Base-by-base conservation (phyloP, 1,140 invertebrate species). In the Drosophila orena region DNA sequence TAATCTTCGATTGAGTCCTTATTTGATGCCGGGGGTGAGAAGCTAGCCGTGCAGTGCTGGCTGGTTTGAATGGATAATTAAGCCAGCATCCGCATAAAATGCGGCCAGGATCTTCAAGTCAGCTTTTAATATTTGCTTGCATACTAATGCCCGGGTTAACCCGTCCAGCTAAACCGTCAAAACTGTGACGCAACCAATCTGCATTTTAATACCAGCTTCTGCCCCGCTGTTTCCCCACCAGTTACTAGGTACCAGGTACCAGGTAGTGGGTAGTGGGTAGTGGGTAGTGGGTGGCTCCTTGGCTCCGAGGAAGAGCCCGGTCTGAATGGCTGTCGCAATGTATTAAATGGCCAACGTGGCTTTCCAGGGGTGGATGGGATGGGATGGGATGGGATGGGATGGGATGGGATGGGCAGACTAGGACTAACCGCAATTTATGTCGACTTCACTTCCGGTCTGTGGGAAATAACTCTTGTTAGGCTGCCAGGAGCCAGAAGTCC, bases 381-480 rank as follows among this genome's bases (percentile, higher is more conserved):
- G n/a, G n/a, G n/a, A n/a, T n/a, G n/a, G n/a, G n/a, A n/a, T n/a
- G n/a, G n/a, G n/a, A n/a, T n/a, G n/a, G n/a, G n/a, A n/a, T n/a
- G n/a, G 17, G 17, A 17, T 42, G 20, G 10, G 56, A 30, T 52
- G 60, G 56, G 22, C 43, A 22, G 77, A 42, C 79, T 66, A 76
- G 77, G 64, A 78, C 74, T 71, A 81, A 85, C 83, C 81, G 65
- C 81, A 86, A 86, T 86, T 86, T 86, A 86, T 86, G 81, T 88
- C 83, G 83, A 86, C 81, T 86, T 86, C 81, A 88, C 81, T 86
- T 86, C 81, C 83, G 81, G 81, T 86, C 79, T 86, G 83, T 66
- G 78, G 83, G 60, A 86, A 81, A 86, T 86, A 86, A 86, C 83
- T 86, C 81, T 88, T 88, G 83, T 78, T 88, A 69, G 66, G 50